Evolutionary conservation across 64 coral and sea anemone species (phyloP).

Genomic region (Catalaphyllia jardinei): DNA sequence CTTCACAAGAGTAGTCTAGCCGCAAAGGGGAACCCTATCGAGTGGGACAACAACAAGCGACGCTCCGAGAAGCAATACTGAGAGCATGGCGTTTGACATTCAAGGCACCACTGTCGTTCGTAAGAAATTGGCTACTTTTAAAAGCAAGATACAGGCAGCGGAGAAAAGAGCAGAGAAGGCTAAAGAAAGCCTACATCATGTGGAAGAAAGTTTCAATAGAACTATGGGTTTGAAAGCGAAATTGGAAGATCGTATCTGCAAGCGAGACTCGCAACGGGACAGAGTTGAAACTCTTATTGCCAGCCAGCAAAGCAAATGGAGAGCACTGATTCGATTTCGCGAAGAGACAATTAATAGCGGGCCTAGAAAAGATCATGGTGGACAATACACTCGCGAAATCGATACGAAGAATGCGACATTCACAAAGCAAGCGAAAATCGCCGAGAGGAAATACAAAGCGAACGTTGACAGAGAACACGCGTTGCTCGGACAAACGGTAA

Average conservation of each 20-base stretch:
- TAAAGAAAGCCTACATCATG: background rate
- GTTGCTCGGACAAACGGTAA: background rate
- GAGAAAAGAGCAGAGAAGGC: background rate
- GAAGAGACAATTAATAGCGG: background rate
- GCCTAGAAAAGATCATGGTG: background rate
- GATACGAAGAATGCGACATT: background rate
- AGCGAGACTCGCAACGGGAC: background rate
- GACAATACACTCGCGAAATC: background rate
- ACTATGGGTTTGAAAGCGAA: background rate
- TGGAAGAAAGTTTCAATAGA: background rate
- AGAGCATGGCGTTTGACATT: background rate
- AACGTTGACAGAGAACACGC: constrained; percentile 4
- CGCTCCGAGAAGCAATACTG: too few species aligned
- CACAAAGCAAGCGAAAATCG: background rate
- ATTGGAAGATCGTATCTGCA: background rate
- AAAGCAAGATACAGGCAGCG: constrained; percentile 10
- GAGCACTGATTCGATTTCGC: background rate
- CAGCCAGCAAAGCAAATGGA: background rate
- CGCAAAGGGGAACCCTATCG: background rate
- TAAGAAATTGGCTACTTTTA: constrained; percentile 4
- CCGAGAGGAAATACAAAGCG: background rate
- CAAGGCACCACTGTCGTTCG: background rate
- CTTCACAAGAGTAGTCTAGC: background rate
- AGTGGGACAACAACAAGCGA: background rate
- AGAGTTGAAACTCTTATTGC: background rate